Evolutionary conservation across 2,888 invertebrate genomes (phyloP).

Genomic region (Crematogaster levior): DNA sequence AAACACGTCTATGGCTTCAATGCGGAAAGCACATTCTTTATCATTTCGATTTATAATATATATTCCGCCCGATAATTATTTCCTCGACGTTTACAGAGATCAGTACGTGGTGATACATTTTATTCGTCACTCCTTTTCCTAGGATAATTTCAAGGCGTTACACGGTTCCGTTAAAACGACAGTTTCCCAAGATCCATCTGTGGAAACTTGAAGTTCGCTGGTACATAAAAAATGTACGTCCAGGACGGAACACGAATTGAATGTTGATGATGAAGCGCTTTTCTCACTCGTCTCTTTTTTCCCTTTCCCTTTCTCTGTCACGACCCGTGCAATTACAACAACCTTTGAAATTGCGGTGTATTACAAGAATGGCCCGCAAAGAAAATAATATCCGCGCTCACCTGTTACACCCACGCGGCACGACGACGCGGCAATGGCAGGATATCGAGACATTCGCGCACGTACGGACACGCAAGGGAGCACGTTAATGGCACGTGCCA

Average conservation of each 20-base stretch:
- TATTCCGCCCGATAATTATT: conserved; percentile 1
- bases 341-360: conserved; percentile 27
- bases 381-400: conserved; percentile 43
- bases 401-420: conserved; percentile 51
- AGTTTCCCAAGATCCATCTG: not conserved
- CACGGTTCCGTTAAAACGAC: not conserved
- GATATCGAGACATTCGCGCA: conserved; percentile 50
- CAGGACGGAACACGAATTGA: not conserved
- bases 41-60: conserved; percentile 2
- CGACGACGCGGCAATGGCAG: conserved; percentile 6
- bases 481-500: conserved; percentile 68
- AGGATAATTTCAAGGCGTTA: not conserved
- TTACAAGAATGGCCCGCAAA: conserved; percentile 20
- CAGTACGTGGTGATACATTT: not conserved
- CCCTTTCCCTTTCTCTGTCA: not conserved
- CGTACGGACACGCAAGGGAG: conserved; percentile 52
- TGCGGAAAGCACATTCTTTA: not conserved
- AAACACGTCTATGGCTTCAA: not conserved
- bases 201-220: not conserved
- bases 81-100: not conserved
- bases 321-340: conserved; percentile 20
- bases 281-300: not conserved
- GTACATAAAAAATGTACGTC: not conserved
- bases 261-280: not conserved
- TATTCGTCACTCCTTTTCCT: not conserved